These are phyloP conservation scores for Aythya fuligula DNA, from an alignment of 2,797 vertebrate species.

Conservation along the genomic window DNA sequence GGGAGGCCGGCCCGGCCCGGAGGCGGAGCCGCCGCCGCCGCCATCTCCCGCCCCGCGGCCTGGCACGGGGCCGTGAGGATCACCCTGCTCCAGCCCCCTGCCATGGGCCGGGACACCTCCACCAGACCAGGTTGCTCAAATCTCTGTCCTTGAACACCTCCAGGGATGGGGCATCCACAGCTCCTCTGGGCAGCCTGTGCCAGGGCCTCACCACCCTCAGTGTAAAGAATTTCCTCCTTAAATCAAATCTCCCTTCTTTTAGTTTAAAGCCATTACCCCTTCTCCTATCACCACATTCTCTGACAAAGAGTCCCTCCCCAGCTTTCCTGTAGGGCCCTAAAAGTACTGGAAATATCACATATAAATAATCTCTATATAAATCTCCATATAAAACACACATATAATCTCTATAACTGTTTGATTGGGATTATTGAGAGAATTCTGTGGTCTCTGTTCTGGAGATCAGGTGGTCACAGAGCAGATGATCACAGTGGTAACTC, in stretches of 20 bases:
- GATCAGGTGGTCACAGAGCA: not conserved
- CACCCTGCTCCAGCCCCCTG: too few species aligned
- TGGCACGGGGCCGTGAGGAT: too few species aligned
- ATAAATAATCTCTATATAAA: not conserved
- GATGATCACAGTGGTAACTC: not conserved
- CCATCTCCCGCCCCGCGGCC: too few species aligned
- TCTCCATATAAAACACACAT: not conserved
- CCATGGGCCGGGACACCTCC: not conserved
- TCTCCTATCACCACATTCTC: not conserved
- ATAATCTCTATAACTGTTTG: not conserved
- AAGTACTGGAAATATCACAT: not conserved
- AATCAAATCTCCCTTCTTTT: not conserved
- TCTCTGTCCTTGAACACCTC: not conserved
- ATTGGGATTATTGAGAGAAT: not conserved
- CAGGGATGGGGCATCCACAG: not conserved
- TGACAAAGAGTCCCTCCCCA: not conserved
- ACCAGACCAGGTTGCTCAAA: not conserved
- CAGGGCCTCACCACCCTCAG: not conserved
- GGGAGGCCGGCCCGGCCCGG: too few species aligned
- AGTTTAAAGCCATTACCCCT: not conserved
- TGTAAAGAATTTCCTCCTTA: not conserved
- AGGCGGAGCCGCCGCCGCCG: too few species aligned
- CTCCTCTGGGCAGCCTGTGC: not conserved
- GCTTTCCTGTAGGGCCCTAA: not conserved
- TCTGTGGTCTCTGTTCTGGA: not conserved